These are phyloP conservation scores for Zaprionus davidi DNA, from an alignment of 1,140 invertebrate species.

Conservation along the genomic window DNA sequence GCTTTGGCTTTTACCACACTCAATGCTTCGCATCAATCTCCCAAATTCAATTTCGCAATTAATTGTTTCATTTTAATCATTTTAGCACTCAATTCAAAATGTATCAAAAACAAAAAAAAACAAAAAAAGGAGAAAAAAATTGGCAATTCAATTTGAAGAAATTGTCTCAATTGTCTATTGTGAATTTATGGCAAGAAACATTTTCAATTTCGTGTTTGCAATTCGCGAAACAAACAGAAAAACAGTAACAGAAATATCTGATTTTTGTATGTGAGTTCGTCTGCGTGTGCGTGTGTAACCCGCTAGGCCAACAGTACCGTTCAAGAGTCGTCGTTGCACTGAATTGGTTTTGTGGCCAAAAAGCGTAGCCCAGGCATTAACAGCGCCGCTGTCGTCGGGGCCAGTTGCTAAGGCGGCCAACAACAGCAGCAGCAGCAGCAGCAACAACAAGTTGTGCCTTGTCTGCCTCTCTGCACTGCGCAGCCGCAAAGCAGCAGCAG, in stretches of 20 bases:
- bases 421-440: conserved; percentile 18
- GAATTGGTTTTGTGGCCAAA: conserved; percentile 72
- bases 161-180: conserved; percentile 7
- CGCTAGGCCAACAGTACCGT: conserved; percentile 80
- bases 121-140: conserved; percentile 20
- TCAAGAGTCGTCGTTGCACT: conserved; percentile 83
- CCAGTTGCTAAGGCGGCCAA: conserved; percentile 19
- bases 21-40: conserved; percentile 19
- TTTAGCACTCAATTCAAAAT: conserved; percentile 17
- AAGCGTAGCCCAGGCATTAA: conserved; percentile 54
- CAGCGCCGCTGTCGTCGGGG: conserved; percentile 9
- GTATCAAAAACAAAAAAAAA: background rate
- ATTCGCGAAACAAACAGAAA: conserved; percentile 23
- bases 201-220: conserved; percentile 24
- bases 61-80: background rate
- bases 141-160: background rate
- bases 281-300: conserved; percentile 10
- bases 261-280: background rate
- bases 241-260: conserved; percentile 11
- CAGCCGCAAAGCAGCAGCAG: conserved; percentile 56
- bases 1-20: conserved; percentile 46
- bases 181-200: background rate
- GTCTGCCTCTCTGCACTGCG: conserved; percentile 40
- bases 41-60: conserved; percentile 24
- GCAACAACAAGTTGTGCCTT: conserved; percentile 39